Base-by-base conservation (phyloP, 2,888 invertebrate species). In the Cerastis leucographa region DNA sequence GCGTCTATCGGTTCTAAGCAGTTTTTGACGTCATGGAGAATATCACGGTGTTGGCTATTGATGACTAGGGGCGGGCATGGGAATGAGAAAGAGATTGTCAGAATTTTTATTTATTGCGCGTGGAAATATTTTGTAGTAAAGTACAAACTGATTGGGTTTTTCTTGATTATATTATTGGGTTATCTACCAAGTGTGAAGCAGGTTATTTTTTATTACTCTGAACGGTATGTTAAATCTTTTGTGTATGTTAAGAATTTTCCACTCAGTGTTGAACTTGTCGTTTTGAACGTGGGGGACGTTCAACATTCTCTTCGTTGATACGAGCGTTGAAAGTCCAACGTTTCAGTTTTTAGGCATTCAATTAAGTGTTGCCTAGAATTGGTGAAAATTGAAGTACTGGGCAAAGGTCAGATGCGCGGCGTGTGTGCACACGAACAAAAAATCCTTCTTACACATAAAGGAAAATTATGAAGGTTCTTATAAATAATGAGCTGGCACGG, bases 391-490 rank as follows among this genome's bases (percentile, higher is more conserved):
- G 6, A 0, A 22, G n/a, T 6, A 9, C 5, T 65, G 25, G 5
- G 0, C 56, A 70, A 67, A 81, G 78, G 61, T 74, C 56, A 61
- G 14, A 8, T 19, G 40, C n/a, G 17, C n/a, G n/a, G n/a, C n/a
- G n/a, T n/a, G n/a, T n/a, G n/a, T n/a, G n/a, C 51, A 51, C 61
- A n/a, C 19, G 29, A 11, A 42, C 25, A 0, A 44, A 56, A 14
- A 61, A 68, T 74, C 46, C 44, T 72, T 59, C 56, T 74, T 62
- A 83, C 70, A 19, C 29, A 35, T 71, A 71, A 51, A 75, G 84
- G 78, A 81, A 81, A 84, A 73, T 71, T 25, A 56, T 73, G 59
- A 74, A 67, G 74, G 66, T 84, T 81, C 74, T 59, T 66, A 74
- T 74, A 61, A 81, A 81, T 74, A 54, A 56, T 81, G 81, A 72